phyloP scores from a whole-genome alignment of 1,140 invertebrate species.

The Eupristina koningsbergeri region DNA sequence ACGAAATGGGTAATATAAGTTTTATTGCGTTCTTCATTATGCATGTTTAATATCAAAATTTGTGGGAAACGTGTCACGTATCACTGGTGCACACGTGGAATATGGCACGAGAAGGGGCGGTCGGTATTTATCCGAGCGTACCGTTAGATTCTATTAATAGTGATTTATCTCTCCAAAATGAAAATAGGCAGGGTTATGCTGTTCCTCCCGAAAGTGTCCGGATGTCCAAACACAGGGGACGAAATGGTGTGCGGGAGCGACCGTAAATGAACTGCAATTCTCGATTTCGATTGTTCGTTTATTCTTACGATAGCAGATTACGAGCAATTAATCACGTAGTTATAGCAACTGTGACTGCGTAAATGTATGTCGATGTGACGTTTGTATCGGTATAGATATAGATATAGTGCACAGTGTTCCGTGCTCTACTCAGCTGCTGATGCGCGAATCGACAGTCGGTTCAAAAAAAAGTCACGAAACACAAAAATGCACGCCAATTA shows the following conservation, averaged over 20 bases:
- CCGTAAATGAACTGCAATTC: background rate
- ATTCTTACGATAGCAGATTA: background rate
- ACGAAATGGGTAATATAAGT: background rate
- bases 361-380: background rate
- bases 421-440: conserved; percentile 16
- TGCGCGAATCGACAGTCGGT: conserved; percentile 14
- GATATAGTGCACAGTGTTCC: background rate
- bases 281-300: background rate
- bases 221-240: background rate
- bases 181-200: background rate
- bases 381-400: background rate
- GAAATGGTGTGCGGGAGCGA: background rate
- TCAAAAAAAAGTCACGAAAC: conserved; percentile 20
- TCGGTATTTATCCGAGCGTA: background rate
- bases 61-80: conserved; percentile 29
- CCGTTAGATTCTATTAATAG: conserved; percentile 19
- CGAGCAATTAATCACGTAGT: background rate
- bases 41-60: background rate
- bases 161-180: background rate
- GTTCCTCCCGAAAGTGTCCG: background rate
- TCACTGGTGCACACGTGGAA: conserved; percentile 37
- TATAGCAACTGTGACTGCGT: background rate
- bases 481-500: conserved; percentile 1
- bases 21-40: background rate
- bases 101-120: background rate